Evolutionary conservation across 2,113 vertebrate genomes (phyloP), one percentile per base, ranked within the genome.

Genomic region (Arvicanthis niloticus): DNA sequence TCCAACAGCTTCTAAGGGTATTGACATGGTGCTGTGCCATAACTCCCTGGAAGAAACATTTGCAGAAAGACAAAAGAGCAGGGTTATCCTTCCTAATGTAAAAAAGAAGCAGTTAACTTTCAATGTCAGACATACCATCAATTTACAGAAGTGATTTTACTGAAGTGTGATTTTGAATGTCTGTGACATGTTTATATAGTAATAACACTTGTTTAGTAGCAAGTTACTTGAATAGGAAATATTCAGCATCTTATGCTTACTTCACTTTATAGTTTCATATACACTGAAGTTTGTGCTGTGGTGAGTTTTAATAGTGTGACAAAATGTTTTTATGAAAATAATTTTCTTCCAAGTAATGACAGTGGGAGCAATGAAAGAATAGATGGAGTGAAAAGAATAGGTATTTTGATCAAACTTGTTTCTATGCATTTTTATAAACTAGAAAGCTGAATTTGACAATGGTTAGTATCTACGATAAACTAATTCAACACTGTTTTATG

Each of bases 371-470:
- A 89, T 72, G 72, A 62, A 85, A 51, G 87, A 68, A 3, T 65
- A 53, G 3, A 22, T 40, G 40, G 29, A 42, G 42, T 84, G 45
- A 76, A 75, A 11, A 90, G 42, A 73, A 70, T 37, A 37, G 56
- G 21, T 15, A 80, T 15, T 84, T 96, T 56, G 22, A 84, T 53
- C 24, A 13, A 40, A n/a, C 1, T 78, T 11, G 5, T 80, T 92
- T 89, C 29, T 82, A 81, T 88, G 37, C 9, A 67, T 31, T 94
- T 91, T 93, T 72, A 95, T 60, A 91, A 93, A 76, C 40, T 78
- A 17, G 34, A 82, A 94, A 93, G 34, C 42, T 95, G 42, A 92
- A 81, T 89, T 95, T 95, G 84, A 67, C 29, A 81, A 0, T 65
- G 26, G 53, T 21, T 67, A 48, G 29, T 58, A 13, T 73, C 12